Percentiles rank a stretch among this genome's conserved stretches.
phyloP scores from a whole-genome alignment of 2,888 invertebrate species.

The Criorhina ranunculi region DNA sequence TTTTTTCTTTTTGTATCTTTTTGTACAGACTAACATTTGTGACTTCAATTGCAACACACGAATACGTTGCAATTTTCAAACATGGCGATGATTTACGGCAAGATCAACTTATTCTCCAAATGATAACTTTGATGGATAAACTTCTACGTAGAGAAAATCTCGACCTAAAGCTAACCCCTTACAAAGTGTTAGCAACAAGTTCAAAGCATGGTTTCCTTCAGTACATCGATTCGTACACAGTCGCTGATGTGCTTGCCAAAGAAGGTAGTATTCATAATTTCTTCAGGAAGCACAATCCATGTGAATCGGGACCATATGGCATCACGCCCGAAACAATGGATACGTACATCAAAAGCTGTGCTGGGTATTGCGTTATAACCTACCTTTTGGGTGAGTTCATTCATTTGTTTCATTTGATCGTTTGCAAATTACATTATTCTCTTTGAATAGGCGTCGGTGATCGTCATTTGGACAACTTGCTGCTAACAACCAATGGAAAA shows the following conservation, averaged over 20 bases:
- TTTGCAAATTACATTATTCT: not conserved
- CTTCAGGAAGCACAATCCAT: slow-evolving; percentile 95
- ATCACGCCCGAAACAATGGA: slow-evolving; percentile 98
- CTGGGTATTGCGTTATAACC: slow-evolving; percentile 99
- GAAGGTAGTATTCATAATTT: slow-evolving; percentile 97
- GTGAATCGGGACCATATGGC: slow-evolving; percentile 94
- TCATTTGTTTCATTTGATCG: no score
- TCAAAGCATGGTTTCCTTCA: slow-evolving; percentile 98
- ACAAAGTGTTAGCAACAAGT: slow-evolving; percentile 97
- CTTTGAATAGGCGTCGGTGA: slow-evolving; percentile 94
- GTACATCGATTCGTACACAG: slow-evolving; percentile 96
- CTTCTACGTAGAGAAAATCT: slow-evolving; percentile 96
- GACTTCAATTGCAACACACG: slow-evolving; percentile 89
- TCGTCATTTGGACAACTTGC: slow-evolving; percentile 97
- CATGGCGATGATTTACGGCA: slow-evolving; percentile 98
- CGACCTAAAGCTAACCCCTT: slow-evolving; percentile 98
- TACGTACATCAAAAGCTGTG: slow-evolving; percentile 97
- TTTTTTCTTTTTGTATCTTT: no score
- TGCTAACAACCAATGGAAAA: slow-evolving; percentile 95
- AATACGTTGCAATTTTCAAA: slow-evolving; percentile 98
- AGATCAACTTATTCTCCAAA: slow-evolving; percentile 98
- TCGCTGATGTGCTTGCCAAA: slow-evolving; percentile 94
- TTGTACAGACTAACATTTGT: slow-evolving; percentile 91
- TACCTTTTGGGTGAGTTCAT: slow-evolving; percentile 90
- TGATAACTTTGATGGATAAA: slow-evolving; percentile 99